Percentiles rank a stretch among this genome's conserved stretches.
These are phyloP conservation scores for Plectropomus leopardus DNA, from an alignment of 2,113 vertebrate genomes.

Conservation along the genomic window DNA sequence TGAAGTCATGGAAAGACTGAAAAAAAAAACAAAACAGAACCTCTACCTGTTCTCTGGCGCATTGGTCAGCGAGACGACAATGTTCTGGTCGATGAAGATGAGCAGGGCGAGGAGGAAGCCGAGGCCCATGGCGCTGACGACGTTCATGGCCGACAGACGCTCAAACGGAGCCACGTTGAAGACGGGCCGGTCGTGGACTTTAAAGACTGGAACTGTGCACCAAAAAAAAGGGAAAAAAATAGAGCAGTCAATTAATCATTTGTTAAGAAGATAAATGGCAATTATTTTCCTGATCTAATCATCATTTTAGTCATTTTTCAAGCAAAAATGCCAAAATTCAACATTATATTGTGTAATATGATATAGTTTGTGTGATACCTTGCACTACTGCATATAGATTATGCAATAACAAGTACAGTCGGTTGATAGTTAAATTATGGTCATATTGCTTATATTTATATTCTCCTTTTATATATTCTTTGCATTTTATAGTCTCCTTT, in stretches of 20 bases:
- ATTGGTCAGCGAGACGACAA: slow-evolving; percentile 94
- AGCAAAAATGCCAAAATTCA: not conserved
- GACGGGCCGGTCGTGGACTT: slow-evolving; percentile 89
- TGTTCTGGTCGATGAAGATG: slow-evolving; percentile 99
- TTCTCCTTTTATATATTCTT: too few species aligned
- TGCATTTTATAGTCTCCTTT: too few species aligned
- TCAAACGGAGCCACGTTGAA: slow-evolving; percentile 91
- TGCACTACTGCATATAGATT: too few species aligned
- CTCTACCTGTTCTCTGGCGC: slow-evolving; percentile 95
- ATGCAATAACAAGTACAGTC: too few species aligned
- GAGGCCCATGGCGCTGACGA: slow-evolving; percentile 93
- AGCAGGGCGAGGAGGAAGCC: slow-evolving; percentile 97
- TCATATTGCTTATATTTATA: too few species aligned
- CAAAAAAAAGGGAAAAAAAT: not conserved
- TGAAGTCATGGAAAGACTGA: not conserved
- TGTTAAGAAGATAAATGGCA: not conserved
- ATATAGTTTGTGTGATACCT: too few species aligned
- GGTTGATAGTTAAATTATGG: too few species aligned
- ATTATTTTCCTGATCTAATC: not conserved
- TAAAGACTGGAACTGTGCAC: slow-evolving; percentile 92
- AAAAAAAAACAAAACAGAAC: not conserved
- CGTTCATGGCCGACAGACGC: slow-evolving; percentile 88
- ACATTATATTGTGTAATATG: too few species aligned
- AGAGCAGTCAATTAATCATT: not conserved
- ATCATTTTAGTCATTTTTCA: not conserved